These are phyloP conservation scores for Streblospio benedicti DNA, from an alignment of 1,140 invertebrate genomes.

Conservation along the genomic window DNA sequence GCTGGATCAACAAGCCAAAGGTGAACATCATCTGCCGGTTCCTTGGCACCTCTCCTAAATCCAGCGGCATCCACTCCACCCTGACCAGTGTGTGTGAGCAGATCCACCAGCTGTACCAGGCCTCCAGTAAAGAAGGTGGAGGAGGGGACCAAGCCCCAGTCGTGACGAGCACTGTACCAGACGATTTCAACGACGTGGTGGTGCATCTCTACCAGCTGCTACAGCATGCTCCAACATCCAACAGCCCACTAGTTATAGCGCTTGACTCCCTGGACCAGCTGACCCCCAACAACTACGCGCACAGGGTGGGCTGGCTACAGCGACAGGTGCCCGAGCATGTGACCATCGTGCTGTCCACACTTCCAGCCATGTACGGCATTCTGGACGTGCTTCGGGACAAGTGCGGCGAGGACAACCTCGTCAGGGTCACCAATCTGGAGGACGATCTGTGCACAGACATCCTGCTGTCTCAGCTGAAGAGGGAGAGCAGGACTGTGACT, in stretches of 20 bases:
- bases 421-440: background rate
- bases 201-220: too few species aligned
- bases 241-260: too few species aligned
- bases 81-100: background rate
- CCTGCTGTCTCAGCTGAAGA: background rate
- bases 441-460: background rate
- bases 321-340: background rate
- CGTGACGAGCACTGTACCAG: too few species aligned
- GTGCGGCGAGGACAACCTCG: background rate
- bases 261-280: background rate
- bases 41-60: background rate
- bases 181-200: too few species aligned
- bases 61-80: background rate
- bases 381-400: background rate
- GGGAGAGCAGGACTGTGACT: background rate
- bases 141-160: too few species aligned
- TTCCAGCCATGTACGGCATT: background rate
- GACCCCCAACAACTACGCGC: background rate
- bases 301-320: background rate
- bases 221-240: too few species aligned
- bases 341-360: background rate
- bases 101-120: too few species aligned
- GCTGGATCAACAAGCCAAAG: background rate
- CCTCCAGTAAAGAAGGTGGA: too few species aligned
- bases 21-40: background rate